Evolutionary conservation across 2,888 invertebrate species (phyloP).

Genomic region (Lepas anatifera): DNA sequence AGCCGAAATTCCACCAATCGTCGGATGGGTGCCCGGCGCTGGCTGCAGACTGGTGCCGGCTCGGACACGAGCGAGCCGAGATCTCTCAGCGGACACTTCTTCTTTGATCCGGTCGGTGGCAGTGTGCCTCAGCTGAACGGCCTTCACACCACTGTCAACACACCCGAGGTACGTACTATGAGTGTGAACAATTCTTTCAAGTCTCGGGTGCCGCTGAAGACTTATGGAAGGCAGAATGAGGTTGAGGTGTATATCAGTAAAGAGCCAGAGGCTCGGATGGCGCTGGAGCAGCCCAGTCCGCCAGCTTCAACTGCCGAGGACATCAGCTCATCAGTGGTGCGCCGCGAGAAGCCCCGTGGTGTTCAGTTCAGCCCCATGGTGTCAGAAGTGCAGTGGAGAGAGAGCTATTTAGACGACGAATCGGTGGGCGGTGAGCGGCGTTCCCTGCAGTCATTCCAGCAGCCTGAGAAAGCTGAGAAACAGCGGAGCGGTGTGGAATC

Average conservation of each 20-base stretch:
- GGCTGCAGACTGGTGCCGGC: not conserved
- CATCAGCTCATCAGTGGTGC: not conserved
- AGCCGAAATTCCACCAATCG: not conserved
- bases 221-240: slow-evolving; percentile 23
- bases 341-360: slow-evolving; percentile 35
- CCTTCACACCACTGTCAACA: not conserved
- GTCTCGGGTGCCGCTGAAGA: slow-evolving; percentile 23
- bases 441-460: slow-evolving; percentile 27
- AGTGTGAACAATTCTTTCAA: slow-evolving; percentile 4
- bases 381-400: slow-evolving; percentile 62
- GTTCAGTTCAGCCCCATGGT: slow-evolving; percentile 70
- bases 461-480: not conserved
- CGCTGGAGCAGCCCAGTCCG: slow-evolving; percentile 6
- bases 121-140: not conserved
- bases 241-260: slow-evolving; percentile 25
- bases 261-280: slow-evolving; percentile 11
- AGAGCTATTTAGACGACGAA: slow-evolving; percentile 23
- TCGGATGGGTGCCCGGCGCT: not conserved
- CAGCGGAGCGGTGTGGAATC: too few relatives aligned
- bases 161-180: not conserved
- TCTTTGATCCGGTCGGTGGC: not conserved
- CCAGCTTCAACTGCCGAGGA: slow-evolving; percentile 21
- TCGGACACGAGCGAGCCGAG: not conserved
- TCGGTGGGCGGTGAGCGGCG: slow-evolving; percentile 19
- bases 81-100: not conserved